phyloP scores from a whole-genome alignment of 2,888 invertebrate species.

The Subacronicta megacephala region DNA sequence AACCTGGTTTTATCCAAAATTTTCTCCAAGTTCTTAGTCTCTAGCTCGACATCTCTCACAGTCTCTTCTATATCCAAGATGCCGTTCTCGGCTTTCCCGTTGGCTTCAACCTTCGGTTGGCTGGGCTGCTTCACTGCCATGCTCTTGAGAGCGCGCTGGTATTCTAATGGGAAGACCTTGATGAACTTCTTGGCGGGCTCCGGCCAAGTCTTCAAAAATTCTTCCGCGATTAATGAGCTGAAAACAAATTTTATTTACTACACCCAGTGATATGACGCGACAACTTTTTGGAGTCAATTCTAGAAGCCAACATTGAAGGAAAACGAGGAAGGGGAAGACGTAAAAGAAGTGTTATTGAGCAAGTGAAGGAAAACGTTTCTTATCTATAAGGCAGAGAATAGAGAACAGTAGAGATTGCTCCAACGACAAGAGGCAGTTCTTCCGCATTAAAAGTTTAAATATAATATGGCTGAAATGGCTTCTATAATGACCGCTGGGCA shows the following conservation, averaged over 20 bases:
- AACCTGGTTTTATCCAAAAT: conserved; percentile 94
- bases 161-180: conserved; percentile 99
- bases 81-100: conserved; percentile 77
- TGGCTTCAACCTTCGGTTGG: conserved; percentile 66
- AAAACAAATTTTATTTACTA: not conserved
- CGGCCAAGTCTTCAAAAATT: conserved; percentile 95
- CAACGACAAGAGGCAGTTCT: too few relatives aligned
- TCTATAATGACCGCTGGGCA: too few relatives aligned
- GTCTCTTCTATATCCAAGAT: conserved; percentile 96
- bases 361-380: too few relatives aligned
- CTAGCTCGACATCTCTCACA: conserved; percentile 93
- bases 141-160: conserved; percentile 96
- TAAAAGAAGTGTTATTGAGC: too few relatives aligned
- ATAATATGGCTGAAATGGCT: too few relatives aligned
- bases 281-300: too few relatives aligned
- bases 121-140: conserved; percentile 73
- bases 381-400: too few relatives aligned
- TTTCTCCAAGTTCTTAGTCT: conserved; percentile 95
- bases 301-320: too few relatives aligned
- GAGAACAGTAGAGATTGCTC: too few relatives aligned
- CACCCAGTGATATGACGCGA: too few relatives aligned
- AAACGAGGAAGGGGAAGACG: too few relatives aligned
- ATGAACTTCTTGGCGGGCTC: conserved; percentile 94
- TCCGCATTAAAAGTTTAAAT: too few relatives aligned
- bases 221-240: conserved; percentile 94